Evolutionary conservation across 2,113 vertebrate species (phyloP), one percentile per base, ranked within the genome.

Genomic region (Oncorhynchus kisutch): DNA sequence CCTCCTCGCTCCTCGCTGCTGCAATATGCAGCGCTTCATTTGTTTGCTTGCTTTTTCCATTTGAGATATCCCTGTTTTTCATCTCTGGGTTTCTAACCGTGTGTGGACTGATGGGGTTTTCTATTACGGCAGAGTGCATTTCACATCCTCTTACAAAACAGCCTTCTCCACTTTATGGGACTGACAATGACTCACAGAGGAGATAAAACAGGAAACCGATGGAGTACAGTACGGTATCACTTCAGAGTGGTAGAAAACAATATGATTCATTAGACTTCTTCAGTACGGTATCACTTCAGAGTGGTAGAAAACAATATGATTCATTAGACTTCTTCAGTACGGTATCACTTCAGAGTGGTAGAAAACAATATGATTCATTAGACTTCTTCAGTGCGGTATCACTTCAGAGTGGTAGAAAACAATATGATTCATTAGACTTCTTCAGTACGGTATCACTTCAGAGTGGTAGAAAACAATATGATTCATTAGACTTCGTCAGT

Each of bases 11-110:
- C 8, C 39, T 45, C 39, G 2, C 39, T 29, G 57, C 39, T 73
- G 22, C 51, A 78, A 81, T 78, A 77, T 31, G 75, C 64, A 75
- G 39, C 72, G 78, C 54, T 82, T 80, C 70, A 75, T 87, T 81
- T 78, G 54, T 82, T 88, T 79, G 48, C 27, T 73, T 78, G 74
- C 74, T 57, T 82, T 65, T 59, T 70, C 74, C 67, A 70, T 65
- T 29, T 67, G 13, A 72, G 16, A 73, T 11, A 54, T 14, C 51
- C 71, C 31, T 45, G n/a, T 67, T 54, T 62, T 54, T 67, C 20
- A n/a, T 16, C 70, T 64, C 18, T 20, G 48, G 74, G 64, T 76
- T 71, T 54, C 67, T 57, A 85, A 39, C 75, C 22, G 57, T 16
- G 68, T 67, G 22, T 76, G 51, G 76, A 78, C 78, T 80, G n/a